A percentile compares a stretch with the other conserved stretches of the same genome.
These are phyloP conservation scores for Halcyon badia DNA, from an alignment of 2,797 vertebrate genomes.

Conservation along the genomic window DNA sequence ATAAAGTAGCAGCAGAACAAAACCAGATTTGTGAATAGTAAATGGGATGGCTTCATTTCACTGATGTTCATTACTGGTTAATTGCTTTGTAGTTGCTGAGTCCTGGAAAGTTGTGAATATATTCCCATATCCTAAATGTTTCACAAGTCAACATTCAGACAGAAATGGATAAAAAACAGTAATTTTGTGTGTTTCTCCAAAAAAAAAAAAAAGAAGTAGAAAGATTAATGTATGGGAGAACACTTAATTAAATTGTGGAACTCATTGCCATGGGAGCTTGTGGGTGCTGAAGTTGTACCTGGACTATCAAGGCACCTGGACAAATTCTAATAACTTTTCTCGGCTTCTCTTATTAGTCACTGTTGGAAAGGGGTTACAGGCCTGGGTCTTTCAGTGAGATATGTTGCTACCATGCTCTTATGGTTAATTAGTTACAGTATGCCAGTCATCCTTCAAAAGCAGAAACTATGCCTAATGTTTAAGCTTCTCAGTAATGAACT, in stretches of 20 bases:
- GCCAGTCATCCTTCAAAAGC: not conserved
- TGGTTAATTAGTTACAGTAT: not conserved
- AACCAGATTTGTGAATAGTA: slow-evolving; percentile 1
- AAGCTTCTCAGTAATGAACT: not conserved
- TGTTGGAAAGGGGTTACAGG: not conserved
- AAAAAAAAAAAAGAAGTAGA: not conserved
- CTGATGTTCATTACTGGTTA: slow-evolving; percentile 39
- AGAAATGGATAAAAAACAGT: not conserved
- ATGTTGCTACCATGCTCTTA: not conserved
- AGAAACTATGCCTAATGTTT: not conserved
- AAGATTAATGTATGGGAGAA: not conserved
- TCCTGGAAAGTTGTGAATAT: not conserved
- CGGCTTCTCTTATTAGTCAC: not conserved
- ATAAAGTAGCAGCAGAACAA: slow-evolving; percentile 8
- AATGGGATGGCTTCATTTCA: slow-evolving; percentile 4
- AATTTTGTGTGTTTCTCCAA: not conserved
- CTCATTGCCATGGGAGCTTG: not conserved
- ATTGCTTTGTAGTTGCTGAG: slow-evolving; percentile 27
- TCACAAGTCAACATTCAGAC: not conserved
- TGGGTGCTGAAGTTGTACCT: not conserved
- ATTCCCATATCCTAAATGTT: not conserved
- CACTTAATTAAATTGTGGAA: not conserved
- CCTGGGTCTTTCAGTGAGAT: not conserved
- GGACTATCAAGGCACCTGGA: not conserved
- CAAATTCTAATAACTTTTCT: not conserved